phyloP scores from a whole-genome alignment of 2,797 vertebrate species.

The Falco berigora region DNA sequence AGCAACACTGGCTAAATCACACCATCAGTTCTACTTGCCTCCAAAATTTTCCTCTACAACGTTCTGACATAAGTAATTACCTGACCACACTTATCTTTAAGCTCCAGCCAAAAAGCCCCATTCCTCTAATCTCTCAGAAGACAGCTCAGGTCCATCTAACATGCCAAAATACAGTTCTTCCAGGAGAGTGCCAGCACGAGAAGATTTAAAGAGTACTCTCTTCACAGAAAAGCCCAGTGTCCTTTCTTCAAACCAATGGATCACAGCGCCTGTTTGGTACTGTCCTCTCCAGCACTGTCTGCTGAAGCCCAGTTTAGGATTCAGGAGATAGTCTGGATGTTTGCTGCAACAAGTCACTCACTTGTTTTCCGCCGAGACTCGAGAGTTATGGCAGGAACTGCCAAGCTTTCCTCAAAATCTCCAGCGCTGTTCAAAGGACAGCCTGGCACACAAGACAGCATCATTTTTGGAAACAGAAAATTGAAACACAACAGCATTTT shows the following conservation, averaged over 20 bases:
- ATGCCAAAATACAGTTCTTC: neutral
- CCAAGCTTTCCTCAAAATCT: slow-evolving; percentile 4
- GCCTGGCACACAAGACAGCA: neutral
- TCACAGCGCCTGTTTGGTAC: neutral
- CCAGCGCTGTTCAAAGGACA: neutral
- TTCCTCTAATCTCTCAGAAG: slow-evolving; percentile 16
- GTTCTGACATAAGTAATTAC: slow-evolving; percentile 17
- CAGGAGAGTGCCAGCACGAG: neutral
- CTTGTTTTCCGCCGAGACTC: neutral
- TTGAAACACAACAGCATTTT: neutral
- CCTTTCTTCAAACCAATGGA: neutral
- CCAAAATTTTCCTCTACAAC: neutral
- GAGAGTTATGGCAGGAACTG: neutral
- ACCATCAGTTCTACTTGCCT: neutral
- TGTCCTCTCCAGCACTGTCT: neutral
- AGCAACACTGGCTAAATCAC: neutral
- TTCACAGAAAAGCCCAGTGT: neutral
- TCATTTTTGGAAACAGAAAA: neutral
- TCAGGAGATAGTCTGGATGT: neutral
- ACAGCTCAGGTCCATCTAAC: neutral
- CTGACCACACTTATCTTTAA: neutral
- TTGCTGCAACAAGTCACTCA: neutral
- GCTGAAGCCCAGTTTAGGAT: neutral
- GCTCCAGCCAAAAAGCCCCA: neutral
- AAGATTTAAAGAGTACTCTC: neutral